Base-by-base conservation (phyloP, 1,140 invertebrate species). In the Drosophila teissieri region DNA sequence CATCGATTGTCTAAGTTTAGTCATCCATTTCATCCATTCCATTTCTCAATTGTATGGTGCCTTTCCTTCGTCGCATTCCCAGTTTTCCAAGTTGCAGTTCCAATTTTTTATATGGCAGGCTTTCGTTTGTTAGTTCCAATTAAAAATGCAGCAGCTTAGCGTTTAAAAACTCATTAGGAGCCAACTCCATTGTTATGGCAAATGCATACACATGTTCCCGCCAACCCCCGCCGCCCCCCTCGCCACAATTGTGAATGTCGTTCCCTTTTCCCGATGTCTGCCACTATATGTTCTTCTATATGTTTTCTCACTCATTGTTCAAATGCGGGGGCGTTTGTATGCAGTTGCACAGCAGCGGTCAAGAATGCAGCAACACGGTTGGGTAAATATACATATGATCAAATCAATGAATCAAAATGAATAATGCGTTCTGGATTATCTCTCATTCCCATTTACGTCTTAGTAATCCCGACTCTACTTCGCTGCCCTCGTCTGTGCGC, bases 161-260 rank as follows among this genome's bases (percentile, higher is more conserved):
- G 37, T 76, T 76, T 76, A 54, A 76, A 76, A 76, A 67, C 61
- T 58, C 72, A 76, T 76, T 76, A 54, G 36, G 54, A 72, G 69
- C 44, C 40, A 24, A 39, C 52, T 57, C 46, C 40, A 75, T 75
- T 75, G 73, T 75, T 74, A 27, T 64, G 70, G 51, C 45, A 65
- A 65, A 65, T 75, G 73, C 51, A 75, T 52, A 56, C 69, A 64
- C 58, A 74, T 74, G 68, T 63, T 48, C 55, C 46, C 46, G n/a
- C n/a, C n/a, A n/a, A n/a, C n/a, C n/a, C 2, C 17, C 22, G 22
- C 22, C 22, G 22, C 22, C 22, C 4, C 22, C 22, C 4, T 22
- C 22, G 22, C 22, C 22, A 7, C 27, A 31, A 31, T 31, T 31
- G 27, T 31, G 27, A 1, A 7, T 61, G 44, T 49, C 54, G 55